Conservation (phyloP, 2,113 vertebrate genomes). For the Vulpes lagopus region DNA sequence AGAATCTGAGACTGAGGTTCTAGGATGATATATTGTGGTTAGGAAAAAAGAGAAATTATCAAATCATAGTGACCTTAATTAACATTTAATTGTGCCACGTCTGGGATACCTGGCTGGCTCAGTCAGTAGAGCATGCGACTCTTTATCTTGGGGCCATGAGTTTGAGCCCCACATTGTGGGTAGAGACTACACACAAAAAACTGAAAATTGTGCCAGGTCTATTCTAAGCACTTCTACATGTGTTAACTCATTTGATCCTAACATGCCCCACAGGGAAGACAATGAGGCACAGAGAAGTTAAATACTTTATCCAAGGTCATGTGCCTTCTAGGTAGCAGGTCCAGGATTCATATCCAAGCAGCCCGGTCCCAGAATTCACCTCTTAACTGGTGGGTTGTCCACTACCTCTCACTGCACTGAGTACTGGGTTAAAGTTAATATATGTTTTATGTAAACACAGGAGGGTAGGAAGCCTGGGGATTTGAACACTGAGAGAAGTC, state of each 20-base stretch:
- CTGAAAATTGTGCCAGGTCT: background rate
- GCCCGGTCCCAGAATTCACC: background rate
- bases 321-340: background rate
- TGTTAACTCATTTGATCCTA: background rate
- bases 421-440: rapidly evolving
- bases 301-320: background rate
- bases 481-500: background rate
- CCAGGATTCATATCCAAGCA: background rate
- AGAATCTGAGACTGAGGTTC: background rate
- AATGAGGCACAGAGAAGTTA: background rate
- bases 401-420: background rate
- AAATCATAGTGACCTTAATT: background rate
- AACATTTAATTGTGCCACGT: background rate
- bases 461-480: background rate
- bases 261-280: background rate
- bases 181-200: background rate
- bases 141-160: background rate
- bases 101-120: background rate
- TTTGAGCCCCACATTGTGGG: background rate
- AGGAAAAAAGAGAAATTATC: background rate
- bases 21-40: background rate
- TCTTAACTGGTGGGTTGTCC: background rate
- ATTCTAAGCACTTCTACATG: background rate
- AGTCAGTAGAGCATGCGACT: background rate
- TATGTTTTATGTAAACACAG: background rate